Conservation (phyloP, 2,797 vertebrate genomes). For the Gobio occitaniae region DNA sequence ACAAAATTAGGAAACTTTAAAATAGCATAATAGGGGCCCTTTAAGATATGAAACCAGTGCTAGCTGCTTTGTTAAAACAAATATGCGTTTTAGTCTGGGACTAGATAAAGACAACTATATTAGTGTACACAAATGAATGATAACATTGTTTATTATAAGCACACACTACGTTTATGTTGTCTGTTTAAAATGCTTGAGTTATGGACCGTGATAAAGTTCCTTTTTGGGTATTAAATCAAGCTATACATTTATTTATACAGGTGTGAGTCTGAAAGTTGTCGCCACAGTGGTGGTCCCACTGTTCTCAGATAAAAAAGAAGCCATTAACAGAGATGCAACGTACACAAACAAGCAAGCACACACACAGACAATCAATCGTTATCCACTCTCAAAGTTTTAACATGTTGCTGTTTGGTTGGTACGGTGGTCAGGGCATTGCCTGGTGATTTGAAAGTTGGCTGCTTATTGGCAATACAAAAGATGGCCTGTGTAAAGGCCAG, state of each 20-base stretch:
- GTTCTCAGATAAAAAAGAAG: conserved; percentile 48
- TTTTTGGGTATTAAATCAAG: not conserved
- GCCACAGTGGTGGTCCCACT: not conserved
- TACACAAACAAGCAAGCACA: conserved; percentile 37
- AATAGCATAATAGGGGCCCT: no score
- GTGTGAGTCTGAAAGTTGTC: not conserved
- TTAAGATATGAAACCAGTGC: no score
- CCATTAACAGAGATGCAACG: conserved; percentile 53
- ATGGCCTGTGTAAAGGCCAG: not conserved
- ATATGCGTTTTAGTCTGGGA: no score
- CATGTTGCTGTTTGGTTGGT: not conserved
- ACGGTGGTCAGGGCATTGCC: not conserved
- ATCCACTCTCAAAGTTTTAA: conserved; percentile 37
- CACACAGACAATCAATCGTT: conserved; percentile 48
- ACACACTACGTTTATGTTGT: not conserved
- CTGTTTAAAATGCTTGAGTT: not conserved
- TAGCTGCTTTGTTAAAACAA: no score
- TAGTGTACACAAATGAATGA: no score
- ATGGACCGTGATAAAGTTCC: not conserved
- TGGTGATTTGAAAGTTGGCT: not conserved
- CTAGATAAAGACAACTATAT: no score
- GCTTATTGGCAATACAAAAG: not conserved
- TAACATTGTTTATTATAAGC: not conserved
- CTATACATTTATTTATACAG: no score
- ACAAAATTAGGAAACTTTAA: no score